Conservation (phyloP, 2,113 vertebrate genomes). For the Sula dactylatra region DNA sequence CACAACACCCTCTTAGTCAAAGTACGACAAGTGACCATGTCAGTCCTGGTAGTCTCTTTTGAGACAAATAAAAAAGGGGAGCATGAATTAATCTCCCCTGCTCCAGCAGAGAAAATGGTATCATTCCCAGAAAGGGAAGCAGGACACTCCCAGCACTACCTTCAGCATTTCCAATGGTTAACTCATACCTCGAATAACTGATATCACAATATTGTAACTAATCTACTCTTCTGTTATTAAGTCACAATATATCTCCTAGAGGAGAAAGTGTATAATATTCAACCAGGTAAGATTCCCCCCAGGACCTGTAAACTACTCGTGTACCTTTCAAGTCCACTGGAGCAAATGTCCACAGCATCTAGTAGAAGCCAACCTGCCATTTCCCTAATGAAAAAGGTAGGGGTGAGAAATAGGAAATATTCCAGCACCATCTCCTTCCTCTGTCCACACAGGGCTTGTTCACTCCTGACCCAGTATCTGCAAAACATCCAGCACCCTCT, state of each 20-base stretch:
- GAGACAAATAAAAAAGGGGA: background rate
- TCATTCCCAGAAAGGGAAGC: background rate
- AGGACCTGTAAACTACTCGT: background rate
- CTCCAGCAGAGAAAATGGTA: background rate
- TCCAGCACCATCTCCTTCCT: background rate
- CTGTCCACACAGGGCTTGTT: background rate
- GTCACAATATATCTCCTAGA: background rate
- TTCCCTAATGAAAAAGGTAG: background rate
- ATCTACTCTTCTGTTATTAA: background rate
- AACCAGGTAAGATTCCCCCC: background rate
- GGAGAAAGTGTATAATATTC: background rate
- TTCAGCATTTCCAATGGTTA: background rate
- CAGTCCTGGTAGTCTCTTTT: background rate
- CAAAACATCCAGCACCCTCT: background rate
- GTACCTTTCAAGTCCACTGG: background rate
- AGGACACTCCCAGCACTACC: background rate
- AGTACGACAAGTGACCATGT: background rate
- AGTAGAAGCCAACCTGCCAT: background rate
- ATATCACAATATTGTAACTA: background rate
- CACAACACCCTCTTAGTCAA: background rate
- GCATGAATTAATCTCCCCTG: background rate
- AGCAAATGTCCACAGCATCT: background rate
- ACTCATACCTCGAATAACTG: background rate
- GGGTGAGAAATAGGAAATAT: background rate
- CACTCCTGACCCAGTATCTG: accelerated